phyloP scores from a whole-genome alignment of 2,888 invertebrate species.

The Gibbula magus region DNA sequence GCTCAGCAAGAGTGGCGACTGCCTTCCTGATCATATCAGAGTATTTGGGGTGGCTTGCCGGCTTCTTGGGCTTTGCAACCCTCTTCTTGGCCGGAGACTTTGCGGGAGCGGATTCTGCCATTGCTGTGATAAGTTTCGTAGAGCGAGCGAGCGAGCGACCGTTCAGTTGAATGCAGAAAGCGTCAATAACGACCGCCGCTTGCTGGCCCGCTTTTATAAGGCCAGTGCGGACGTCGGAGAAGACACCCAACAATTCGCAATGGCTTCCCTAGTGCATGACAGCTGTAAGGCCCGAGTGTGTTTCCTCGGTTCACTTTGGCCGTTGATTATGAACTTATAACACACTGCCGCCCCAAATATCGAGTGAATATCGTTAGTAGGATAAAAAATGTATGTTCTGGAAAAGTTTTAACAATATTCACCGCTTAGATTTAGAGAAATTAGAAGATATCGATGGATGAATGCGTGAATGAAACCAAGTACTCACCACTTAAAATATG shows the following conservation, averaged over 20 bases:
- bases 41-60: slow-evolving; percentile 59
- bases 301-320: slow-evolving; percentile 15
- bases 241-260: slow-evolving; percentile 10
- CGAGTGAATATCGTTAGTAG: neutral
- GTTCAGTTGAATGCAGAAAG: neutral
- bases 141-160: neutral
- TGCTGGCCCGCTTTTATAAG: slow-evolving; percentile 22
- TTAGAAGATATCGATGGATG: neutral
- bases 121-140: neutral
- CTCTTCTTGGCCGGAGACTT: slow-evolving; percentile 46
- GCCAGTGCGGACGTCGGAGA: slow-evolving; percentile 34
- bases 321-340: neutral
- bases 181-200: neutral
- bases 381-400: neutral
- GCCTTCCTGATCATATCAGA: slow-evolving; percentile 71
- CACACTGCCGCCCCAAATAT: neutral
- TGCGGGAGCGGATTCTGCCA: slow-evolving; percentile 35
- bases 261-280: slow-evolving; percentile 9
- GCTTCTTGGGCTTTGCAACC: slow-evolving; percentile 50
- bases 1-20: slow-evolving; percentile 68
- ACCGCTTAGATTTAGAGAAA: neutral
- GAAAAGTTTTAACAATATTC: neutral
- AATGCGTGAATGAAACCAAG: neutral
- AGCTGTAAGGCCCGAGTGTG: slow-evolving; percentile 1
- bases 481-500: neutral